A percentile compares a stretch with the other conserved stretches of the same genome.
Evolutionary conservation across 1,140 invertebrate species (phyloP).

Genomic region (Phortica variegata): DNA sequence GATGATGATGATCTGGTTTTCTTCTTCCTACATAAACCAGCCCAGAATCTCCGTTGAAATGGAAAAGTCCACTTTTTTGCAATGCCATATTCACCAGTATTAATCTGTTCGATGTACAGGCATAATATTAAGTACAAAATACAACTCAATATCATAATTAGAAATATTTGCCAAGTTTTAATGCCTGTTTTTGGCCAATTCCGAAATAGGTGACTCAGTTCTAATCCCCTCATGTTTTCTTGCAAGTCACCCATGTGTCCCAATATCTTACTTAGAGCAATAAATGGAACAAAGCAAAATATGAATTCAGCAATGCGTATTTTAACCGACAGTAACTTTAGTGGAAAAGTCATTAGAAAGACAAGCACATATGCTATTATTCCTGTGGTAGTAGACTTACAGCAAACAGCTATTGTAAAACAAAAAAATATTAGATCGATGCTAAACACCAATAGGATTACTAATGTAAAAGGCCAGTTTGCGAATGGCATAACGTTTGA

Average conservation of each 20-base stretch:
- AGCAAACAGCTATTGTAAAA: too few species aligned
- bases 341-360: too few species aligned
- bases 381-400: too few species aligned
- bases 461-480: conserved; percentile 63
- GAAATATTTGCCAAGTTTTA: conserved; percentile 58
- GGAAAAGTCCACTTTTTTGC: conserved; percentile 71
- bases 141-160: conserved; percentile 63
- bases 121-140: conserved; percentile 66
- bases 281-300: background rate
- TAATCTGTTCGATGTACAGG: conserved; percentile 72
- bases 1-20: background rate
- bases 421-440: conserved; percentile 1
- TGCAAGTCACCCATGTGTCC: conserved; percentile 72
- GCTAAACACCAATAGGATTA: conserved; percentile 6
- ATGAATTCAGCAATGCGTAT: conserved; percentile 6
- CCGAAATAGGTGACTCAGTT: too few species aligned
- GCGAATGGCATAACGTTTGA: conserved; percentile 61
- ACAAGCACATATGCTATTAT: too few species aligned
- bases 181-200: too few species aligned
- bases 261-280: conserved; percentile 8
- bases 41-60: conserved; percentile 63
- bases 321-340: too few species aligned
- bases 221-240: conserved; percentile 67
- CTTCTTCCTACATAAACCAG: too few species aligned
- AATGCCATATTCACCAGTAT: conserved; percentile 67